phyloP scores from a whole-genome alignment of 2,797 vertebrate genomes.

The Chaetophractus vellerosus region DNA sequence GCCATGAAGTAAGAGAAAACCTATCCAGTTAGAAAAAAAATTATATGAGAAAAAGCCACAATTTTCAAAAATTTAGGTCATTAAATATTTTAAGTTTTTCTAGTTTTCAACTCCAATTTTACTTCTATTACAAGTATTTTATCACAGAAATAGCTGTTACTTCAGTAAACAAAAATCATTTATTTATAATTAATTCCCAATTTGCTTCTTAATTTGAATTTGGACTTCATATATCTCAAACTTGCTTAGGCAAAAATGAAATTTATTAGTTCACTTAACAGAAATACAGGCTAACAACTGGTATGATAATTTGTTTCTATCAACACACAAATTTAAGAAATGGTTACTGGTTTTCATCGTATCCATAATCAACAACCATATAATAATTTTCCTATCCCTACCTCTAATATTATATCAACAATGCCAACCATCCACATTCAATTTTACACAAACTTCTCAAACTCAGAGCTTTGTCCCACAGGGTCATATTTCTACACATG shows the following conservation, averaged over 20 bases:
- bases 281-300: background rate
- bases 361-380: background rate
- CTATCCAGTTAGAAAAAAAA: background rate
- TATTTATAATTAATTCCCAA: background rate
- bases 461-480: background rate
- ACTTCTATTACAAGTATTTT: background rate
- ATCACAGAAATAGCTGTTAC: background rate
- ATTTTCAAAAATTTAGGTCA: background rate
- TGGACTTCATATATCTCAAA: background rate
- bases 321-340: background rate
- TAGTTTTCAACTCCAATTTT: background rate
- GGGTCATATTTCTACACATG: background rate
- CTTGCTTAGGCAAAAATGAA: background rate
- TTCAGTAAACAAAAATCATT: background rate
- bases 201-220: background rate
- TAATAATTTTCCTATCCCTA: background rate
- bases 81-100: background rate
- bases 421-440: background rate
- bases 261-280: background rate
- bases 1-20: background rate
- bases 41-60: background rate
- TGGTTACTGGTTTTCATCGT: background rate
- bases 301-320: background rate
- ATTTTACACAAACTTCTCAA: background rate
- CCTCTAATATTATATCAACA: background rate